Evolutionary conservation across 1,140 invertebrate genomes (phyloP).

Genomic region (Anastrepha ludens): DNA sequence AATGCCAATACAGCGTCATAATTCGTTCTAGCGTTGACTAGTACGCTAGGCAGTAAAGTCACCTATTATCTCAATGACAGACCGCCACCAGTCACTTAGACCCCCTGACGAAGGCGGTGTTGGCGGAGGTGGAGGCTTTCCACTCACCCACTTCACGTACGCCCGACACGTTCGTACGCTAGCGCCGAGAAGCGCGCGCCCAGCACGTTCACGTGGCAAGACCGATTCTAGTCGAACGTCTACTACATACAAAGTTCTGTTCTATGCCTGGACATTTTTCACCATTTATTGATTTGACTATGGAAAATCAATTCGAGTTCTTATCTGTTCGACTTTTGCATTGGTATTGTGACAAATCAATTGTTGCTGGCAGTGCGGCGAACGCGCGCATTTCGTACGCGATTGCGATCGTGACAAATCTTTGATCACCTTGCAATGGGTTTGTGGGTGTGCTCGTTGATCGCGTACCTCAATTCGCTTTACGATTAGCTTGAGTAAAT

Average conservation of each 20-base stretch:
- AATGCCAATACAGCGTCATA: neutral
- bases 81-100: neutral
- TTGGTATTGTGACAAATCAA: conserved; percentile 66
- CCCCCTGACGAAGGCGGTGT: neutral
- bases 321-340: conserved; percentile 55
- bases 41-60: neutral
- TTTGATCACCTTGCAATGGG: neutral
- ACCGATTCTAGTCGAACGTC: neutral
- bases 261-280: neutral
- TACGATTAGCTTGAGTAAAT: conserved; percentile 36
- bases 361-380: conserved; percentile 60
- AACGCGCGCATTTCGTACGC: conserved; percentile 52
- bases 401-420: conserved; percentile 54
- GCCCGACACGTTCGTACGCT: conserved; percentile 22
- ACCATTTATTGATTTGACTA: conserved; percentile 64
- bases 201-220: neutral
- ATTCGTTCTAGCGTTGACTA: conserved; percentile 36
- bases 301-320: conserved; percentile 61
- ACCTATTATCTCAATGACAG: too few relatives aligned
- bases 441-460: neutral
- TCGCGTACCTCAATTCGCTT: conserved; percentile 42
- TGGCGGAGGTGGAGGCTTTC: neutral
- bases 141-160: conserved; percentile 50
- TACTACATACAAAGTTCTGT: neutral
- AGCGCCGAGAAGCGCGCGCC: neutral